These are phyloP conservation scores for Cyanoramphus novaezelandiae DNA, from an alignment of 2,113 vertebrate species.

Conservation along the genomic window DNA sequence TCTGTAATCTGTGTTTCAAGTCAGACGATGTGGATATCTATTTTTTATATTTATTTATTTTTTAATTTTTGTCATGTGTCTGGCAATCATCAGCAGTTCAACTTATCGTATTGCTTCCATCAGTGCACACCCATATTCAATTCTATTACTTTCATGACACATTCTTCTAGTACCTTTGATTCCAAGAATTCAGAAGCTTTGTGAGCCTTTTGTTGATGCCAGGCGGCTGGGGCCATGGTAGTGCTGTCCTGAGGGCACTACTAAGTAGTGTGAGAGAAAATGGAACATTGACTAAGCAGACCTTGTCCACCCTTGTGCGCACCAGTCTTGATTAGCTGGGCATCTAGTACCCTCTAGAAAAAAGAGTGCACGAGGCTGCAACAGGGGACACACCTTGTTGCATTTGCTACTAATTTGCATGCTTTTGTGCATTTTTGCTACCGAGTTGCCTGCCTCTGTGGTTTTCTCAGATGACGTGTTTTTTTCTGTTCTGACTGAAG, in stretches of 20 bases:
- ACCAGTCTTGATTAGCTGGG: neutral
- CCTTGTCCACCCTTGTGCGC: neutral
- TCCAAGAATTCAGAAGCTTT: neutral
- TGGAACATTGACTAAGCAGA: neutral
- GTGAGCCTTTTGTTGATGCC: neutral
- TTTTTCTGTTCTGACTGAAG: neutral
- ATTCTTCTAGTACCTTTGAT: neutral
- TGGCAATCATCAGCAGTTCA: neutral
- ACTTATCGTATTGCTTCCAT: neutral
- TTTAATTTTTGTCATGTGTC: neutral
- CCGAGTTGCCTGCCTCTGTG: neutral
- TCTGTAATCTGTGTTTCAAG: neutral
- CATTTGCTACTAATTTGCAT: neutral
- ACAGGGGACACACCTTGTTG: neutral
- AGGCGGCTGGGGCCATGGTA: neutral
- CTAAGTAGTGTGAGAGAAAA: neutral
- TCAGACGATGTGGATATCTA: neutral
- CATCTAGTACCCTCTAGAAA: neutral
- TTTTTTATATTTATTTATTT: neutral
- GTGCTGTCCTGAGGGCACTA: neutral
- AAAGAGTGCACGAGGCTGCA: neutral
- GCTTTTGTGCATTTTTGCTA: neutral
- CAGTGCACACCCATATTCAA: neutral
- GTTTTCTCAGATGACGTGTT: fast-evolving
- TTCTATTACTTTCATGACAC: neutral